These are phyloP conservation scores for Crotalus horridus DNA, from an alignment of 2,113 vertebrate species.

Conservation along the genomic window DNA sequence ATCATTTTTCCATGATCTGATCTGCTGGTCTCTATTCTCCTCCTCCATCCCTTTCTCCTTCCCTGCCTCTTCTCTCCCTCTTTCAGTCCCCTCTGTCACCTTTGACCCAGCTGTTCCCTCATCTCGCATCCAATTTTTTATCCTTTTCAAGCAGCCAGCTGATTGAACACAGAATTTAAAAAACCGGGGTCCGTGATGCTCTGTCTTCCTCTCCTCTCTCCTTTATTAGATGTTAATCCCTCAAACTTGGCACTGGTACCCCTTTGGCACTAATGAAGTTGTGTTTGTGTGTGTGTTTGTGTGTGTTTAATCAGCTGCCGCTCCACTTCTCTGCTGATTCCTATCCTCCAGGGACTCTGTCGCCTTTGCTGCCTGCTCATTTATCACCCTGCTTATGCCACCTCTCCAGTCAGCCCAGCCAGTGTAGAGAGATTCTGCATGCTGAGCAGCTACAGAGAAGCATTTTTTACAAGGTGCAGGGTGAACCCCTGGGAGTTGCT, in stretches of 20 bases:
- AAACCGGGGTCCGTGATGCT: neutral
- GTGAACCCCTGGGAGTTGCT: neutral
- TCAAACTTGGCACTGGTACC: neutral
- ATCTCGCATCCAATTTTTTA: constrained; percentile 15
- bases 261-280: constrained; percentile 30
- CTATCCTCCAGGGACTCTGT: neutral
- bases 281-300: neutral
- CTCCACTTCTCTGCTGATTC: neutral
- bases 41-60: too few relatives aligned
- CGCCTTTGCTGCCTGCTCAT: neutral
- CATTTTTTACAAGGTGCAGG: neutral
- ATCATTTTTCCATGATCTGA: neutral
- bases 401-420: constrained; percentile 15
- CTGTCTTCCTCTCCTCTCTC: neutral
- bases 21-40: neutral
- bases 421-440: neutral
- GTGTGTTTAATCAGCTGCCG: constrained; percentile 21
- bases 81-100: neutral
- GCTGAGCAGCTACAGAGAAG: neutral
- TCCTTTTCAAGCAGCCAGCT: neutral
- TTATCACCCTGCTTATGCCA: constrained; percentile 21
- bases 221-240: constrained; percentile 35
- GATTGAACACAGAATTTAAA: neutral
- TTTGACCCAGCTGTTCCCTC: constrained; percentile 19
- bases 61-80: neutral